Conservation (phyloP, 1,140 invertebrate species). For the Saccostrea echinata region DNA sequence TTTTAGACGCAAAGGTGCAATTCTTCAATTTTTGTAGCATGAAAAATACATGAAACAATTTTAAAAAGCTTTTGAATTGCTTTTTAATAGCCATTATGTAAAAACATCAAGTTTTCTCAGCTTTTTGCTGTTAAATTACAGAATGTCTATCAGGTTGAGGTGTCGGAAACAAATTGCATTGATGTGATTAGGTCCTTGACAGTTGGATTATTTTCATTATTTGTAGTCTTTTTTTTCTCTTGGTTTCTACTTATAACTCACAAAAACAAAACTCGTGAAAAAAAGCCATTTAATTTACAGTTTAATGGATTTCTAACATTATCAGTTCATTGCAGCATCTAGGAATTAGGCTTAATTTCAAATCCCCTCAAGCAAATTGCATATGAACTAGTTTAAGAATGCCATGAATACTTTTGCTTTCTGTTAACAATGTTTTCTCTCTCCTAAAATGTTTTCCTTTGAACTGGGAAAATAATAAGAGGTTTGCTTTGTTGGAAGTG, state of each 20-base stretch:
- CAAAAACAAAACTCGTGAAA: slow-evolving; percentile 5
- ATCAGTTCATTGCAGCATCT: neutral
- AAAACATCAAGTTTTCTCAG: neutral
- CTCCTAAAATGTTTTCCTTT: slow-evolving; percentile 16
- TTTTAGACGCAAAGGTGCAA: neutral
- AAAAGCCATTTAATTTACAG: neutral
- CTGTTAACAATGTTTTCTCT: slow-evolving; percentile 9
- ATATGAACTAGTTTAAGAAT: neutral
- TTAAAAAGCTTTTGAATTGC: slow-evolving; percentile 17
- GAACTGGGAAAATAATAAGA: slow-evolving; percentile 22
- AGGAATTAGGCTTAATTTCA: slow-evolving; percentile 11
- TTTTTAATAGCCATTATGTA: neutral
- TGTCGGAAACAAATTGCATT: neutral
- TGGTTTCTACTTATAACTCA: slow-evolving; percentile 2
- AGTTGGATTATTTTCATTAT: slow-evolving; percentile 3
- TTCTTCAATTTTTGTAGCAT: slow-evolving; percentile 27
- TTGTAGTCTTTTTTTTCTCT: neutral
- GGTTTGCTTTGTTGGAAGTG: neutral
- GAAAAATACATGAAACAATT: slow-evolving; percentile 32
- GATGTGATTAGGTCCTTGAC: neutral
- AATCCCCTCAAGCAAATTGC: neutral
- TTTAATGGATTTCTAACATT: slow-evolving; percentile 10
- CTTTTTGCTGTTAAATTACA: neutral
- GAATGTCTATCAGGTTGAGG: neutral
- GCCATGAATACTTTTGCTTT: neutral